These are phyloP conservation scores for Lepisosteus osseus DNA, from an alignment of 2,113 vertebrate species.

Conservation along the genomic window DNA sequence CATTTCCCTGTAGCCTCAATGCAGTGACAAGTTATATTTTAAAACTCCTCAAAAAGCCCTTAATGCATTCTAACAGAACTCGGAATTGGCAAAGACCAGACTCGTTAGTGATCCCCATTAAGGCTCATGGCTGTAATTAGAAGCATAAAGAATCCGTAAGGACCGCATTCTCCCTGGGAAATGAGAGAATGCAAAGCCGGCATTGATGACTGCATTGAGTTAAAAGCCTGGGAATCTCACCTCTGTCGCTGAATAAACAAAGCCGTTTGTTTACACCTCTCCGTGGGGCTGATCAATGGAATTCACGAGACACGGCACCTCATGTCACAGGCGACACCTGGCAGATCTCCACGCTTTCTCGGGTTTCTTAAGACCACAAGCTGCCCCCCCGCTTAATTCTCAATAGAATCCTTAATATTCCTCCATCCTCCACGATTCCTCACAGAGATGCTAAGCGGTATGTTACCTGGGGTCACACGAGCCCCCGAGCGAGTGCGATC, in stretches of 20 bases:
- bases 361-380: not conserved
- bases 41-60: no score
- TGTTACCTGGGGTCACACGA: no score
- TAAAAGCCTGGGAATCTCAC: conserved; percentile 23
- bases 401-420: no score
- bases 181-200: not conserved
- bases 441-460: no score
- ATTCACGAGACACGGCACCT: conserved; percentile 20
- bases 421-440: no score
- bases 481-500: no score
- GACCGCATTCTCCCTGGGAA: not conserved
- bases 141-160: not conserved
- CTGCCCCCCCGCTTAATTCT: no score
- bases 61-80: not conserved
- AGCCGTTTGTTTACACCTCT: conserved; percentile 38
- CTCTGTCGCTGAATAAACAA: conserved; percentile 41
- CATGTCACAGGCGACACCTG: conserved; percentile 2
- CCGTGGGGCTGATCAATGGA: conserved; percentile 25
- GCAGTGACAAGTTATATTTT: no score
- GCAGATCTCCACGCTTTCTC: not conserved
- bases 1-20: no score
- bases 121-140: not conserved
- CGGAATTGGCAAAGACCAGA: not conserved
- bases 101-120: not conserved
- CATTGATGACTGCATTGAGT: not conserved